These are phyloP conservation scores for Trichomalopsis sarcophagae DNA, from an alignment of 1,140 invertebrate genomes.

Conservation along the genomic window DNA sequence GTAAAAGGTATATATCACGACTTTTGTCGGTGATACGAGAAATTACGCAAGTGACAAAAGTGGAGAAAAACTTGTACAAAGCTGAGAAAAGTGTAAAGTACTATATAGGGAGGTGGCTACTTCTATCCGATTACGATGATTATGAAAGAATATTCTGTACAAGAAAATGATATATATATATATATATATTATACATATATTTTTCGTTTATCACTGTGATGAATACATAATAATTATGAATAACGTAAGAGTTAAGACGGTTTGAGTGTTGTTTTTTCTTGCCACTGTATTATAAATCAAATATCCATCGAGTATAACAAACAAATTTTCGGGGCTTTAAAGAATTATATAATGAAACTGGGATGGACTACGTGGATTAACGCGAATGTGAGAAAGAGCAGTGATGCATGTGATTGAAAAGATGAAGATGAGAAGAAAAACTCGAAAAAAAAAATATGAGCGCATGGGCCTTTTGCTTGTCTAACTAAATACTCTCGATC, in stretches of 20 bases:
- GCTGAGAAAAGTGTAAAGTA: constrained; percentile 47
- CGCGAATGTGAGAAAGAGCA: not conserved
- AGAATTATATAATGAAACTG: constrained; percentile 46
- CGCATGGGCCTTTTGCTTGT: constrained; percentile 64
- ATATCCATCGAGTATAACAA: constrained; percentile 49
- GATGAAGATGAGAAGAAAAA: constrained; percentile 50
- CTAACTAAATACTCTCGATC: constrained; percentile 63
- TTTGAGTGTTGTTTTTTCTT: constrained; percentile 71
- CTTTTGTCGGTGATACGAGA: not conserved
- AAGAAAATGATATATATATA: constrained; percentile 63
- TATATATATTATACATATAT: constrained; percentile 65
- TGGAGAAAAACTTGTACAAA: constrained; percentile 34
- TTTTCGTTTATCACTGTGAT: constrained; percentile 75
- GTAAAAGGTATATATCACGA: constrained; percentile 24
- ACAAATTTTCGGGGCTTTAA: constrained; percentile 45
- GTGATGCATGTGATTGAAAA: constrained; percentile 29
- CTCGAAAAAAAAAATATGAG: constrained; percentile 53
- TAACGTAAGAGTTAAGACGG: constrained; percentile 66
- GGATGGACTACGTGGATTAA: constrained; percentile 43
- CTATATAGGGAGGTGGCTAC: constrained; percentile 54
- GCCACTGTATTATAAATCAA: constrained; percentile 62
- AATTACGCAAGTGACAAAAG: not conserved
- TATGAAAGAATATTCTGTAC: constrained; percentile 61
- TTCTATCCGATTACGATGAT: constrained; percentile 58
- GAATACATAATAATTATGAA: constrained; percentile 71